A percentile compares a stretch with the other conserved stretches of the same genome.
phyloP scores from a whole-genome alignment of 2,888 invertebrate genomes.

The Archips xylosteana region DNA sequence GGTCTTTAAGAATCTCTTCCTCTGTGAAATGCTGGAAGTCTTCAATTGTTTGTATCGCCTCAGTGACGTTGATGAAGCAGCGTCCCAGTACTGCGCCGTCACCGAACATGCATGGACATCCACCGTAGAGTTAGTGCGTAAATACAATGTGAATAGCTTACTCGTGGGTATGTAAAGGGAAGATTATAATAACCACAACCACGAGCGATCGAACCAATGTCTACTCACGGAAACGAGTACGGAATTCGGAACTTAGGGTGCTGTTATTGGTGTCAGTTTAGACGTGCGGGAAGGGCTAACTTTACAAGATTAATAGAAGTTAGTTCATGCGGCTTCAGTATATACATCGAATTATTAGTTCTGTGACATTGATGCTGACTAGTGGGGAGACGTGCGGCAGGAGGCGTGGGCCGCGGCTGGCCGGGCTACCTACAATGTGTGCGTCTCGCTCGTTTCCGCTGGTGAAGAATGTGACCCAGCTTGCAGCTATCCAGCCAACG shows the following conservation, averaged over 20 bases:
- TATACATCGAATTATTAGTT: neutral
- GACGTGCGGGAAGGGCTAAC: neutral
- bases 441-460: constrained; percentile 69
- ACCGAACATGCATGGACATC: constrained; percentile 53
- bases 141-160: constrained; percentile 29
- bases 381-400: constrained; percentile 23
- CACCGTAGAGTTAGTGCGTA: constrained; percentile 49
- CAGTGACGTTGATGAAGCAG: constrained; percentile 71
- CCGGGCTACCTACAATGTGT: constrained; percentile 73
- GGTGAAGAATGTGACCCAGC: constrained; percentile 78
- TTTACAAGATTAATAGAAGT: constrained; percentile 1
- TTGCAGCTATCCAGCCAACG: constrained; percentile 78
- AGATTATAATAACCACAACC: constrained; percentile 13
- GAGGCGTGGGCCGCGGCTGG: constrained; percentile 38
- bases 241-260: constrained; percentile 20
- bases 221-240: constrained; percentile 37
- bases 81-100: constrained; percentile 71
- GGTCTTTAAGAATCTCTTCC: constrained; percentile 59
- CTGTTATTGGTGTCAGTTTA: constrained; percentile 33
- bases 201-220: constrained; percentile 21
- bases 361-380: neutral
- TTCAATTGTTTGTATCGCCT: constrained; percentile 52
- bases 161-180: neutral
- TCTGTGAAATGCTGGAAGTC: constrained; percentile 47
- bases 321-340: constrained; percentile 31